Evolutionary conservation across 1,140 invertebrate genomes (phyloP).

Genomic region (Sarcophaga peregrina): DNA sequence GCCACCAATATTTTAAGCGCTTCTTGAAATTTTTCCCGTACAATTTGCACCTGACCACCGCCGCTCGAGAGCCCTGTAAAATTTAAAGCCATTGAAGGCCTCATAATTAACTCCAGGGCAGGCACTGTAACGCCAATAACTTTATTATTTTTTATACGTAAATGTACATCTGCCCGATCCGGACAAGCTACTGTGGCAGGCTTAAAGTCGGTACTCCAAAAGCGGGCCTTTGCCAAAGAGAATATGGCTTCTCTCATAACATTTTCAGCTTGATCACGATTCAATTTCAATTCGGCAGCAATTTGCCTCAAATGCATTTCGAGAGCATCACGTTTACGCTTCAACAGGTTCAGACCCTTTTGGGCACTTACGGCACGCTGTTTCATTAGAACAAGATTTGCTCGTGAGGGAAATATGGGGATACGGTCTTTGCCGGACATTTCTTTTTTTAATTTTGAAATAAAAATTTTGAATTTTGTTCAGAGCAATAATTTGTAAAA

Average conservation of each 20-base stretch:
- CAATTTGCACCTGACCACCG: constrained; percentile 53
- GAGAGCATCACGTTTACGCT: constrained; percentile 59
- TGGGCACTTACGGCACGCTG: constrained; percentile 51
- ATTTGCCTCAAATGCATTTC: constrained; percentile 57
- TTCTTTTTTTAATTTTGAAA: background rate
- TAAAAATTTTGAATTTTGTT: too few relatives aligned
- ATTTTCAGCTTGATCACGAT: constrained; percentile 46
- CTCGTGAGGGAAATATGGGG: constrained; percentile 57
- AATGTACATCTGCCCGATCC: constrained; percentile 27
- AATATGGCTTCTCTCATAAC: constrained; percentile 55
- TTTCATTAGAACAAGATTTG: constrained; percentile 58
- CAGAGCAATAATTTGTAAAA: too few relatives aligned
- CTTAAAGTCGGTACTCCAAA: constrained; percentile 57
- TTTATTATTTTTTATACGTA: constrained; percentile 47
- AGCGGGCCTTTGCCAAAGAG: constrained; percentile 58
- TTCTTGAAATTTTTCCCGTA: constrained; percentile 48
- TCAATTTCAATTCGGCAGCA: constrained; percentile 10
- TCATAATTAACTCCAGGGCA: constrained; percentile 49
- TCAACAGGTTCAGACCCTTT: constrained; percentile 53
- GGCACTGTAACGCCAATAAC: constrained; percentile 54
- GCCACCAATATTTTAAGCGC: constrained; percentile 49
- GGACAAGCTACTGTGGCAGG: constrained; percentile 50
- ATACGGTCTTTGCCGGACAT: constrained; percentile 54
- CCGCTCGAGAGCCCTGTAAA: constrained; percentile 56
- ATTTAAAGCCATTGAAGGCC: constrained; percentile 41